phyloP scores from a whole-genome alignment of 2,797 vertebrate genomes.

The Zenarchopterus dispar region DNA sequence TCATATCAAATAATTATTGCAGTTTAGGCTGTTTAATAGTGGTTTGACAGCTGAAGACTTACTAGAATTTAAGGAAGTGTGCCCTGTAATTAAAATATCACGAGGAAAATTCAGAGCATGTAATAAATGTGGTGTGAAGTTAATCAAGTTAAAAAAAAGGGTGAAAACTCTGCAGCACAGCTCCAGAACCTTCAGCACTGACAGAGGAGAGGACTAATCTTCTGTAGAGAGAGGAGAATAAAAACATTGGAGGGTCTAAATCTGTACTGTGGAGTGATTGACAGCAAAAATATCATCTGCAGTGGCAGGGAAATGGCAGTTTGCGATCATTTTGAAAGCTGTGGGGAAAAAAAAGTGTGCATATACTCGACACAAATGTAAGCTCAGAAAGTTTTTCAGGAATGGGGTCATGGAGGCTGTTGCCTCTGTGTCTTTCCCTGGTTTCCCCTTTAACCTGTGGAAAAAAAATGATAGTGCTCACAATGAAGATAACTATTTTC shows the following conservation, averaged over 20 bases:
- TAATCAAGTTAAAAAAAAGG: neutral
- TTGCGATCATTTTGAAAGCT: constrained; percentile 18
- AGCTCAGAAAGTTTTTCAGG: neutral
- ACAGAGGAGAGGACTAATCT: neutral
- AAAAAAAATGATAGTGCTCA: too few relatives aligned
- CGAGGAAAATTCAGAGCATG: constrained; percentile 18
- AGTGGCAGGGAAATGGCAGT: constrained; percentile 20
- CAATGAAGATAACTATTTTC: too few relatives aligned
- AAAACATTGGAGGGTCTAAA: constrained; percentile 19
- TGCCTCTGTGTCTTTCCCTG: too few relatives aligned
- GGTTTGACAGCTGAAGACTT: constrained; percentile 18
- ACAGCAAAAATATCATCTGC: constrained; percentile 32
- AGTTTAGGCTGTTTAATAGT: neutral
- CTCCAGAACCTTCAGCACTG: constrained; percentile 2
- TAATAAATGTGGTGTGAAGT: neutral
- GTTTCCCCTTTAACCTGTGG: too few relatives aligned
- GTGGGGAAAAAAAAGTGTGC: constrained; percentile 20
- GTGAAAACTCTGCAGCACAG: neutral
- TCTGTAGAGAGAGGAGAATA: constrained; percentile 3
- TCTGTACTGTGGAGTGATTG: constrained; percentile 22
- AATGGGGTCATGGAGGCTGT: too few relatives aligned
- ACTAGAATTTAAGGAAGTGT: neutral
- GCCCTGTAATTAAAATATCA: constrained; percentile 1
- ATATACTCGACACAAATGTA: constrained; percentile 24
- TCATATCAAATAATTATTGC: constrained; percentile 20